Conservation (phyloP, 1,140 invertebrate genomes). For the Panagrolaimus sp. region DNA sequence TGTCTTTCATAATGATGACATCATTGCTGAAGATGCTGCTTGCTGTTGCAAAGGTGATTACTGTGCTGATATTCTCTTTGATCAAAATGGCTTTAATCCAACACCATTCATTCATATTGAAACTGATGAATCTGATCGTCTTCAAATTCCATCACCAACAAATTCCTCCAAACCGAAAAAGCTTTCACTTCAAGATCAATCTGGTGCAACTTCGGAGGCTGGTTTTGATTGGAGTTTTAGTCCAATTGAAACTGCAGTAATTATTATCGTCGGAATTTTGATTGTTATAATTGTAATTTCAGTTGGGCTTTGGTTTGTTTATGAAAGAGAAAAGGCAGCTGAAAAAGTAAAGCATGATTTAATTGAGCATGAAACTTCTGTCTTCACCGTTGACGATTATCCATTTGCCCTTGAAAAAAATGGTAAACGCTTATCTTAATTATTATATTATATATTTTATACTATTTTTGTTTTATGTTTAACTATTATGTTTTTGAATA, state of each 20-base stretch:
- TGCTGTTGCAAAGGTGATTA: constrained; percentile 24
- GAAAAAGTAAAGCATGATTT: background rate
- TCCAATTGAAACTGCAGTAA: background rate
- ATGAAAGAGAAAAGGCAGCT: background rate
- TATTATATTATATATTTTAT: background rate
- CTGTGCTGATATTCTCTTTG: constrained; percentile 24
- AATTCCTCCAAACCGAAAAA: background rate
- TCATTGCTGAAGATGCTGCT: constrained; percentile 17
- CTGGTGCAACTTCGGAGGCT: background rate
- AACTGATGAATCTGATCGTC: background rate
- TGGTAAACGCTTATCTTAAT: background rate
- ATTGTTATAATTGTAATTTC: background rate
- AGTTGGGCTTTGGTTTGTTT: constrained; percentile 2
- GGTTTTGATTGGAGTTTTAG: constrained; percentile 1
- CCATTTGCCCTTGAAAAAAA: constrained; percentile 4
- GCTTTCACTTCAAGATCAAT: background rate
- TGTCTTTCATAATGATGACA: constrained; percentile 11
- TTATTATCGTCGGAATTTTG: background rate
- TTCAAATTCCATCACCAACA: background rate
- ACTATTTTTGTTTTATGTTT: too few relatives aligned
- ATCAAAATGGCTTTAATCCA: constrained; percentile 21
- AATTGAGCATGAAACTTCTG: background rate
- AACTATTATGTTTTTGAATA: too few relatives aligned
- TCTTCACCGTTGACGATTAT: constrained; percentile 1
- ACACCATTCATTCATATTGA: constrained; percentile 20